Percentiles rank a stretch among this genome's conserved stretches.
These are phyloP conservation scores for Hydroisotoma schaefferi DNA, from an alignment of 2,888 invertebrate genomes.

Conservation along the genomic window DNA sequence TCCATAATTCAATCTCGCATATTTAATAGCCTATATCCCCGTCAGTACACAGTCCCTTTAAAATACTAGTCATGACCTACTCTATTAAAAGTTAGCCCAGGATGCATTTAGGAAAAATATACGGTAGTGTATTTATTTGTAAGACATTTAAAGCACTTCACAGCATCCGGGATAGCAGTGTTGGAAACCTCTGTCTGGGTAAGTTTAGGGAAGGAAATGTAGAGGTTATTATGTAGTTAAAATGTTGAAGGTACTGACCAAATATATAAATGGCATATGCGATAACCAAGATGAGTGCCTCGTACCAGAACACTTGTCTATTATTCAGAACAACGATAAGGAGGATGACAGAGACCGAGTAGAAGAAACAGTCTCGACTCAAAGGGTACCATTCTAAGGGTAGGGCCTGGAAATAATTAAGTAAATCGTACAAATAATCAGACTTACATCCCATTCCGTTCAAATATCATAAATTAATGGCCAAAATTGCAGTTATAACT, in stretches of 20 bases:
- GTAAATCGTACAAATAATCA: background rate
- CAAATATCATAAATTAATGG: background rate
- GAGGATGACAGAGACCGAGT: slow-evolving; percentile 51
- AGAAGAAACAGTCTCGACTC: slow-evolving; percentile 52
- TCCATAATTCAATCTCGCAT: too few relatives aligned
- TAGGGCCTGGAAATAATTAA: slow-evolving; percentile 63
- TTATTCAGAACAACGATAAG: slow-evolving; percentile 52
- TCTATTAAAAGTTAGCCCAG: too few relatives aligned
- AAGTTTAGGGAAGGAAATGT: background rate
- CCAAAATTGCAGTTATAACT: slow-evolving; percentile 41
- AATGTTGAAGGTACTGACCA: slow-evolving; percentile 40
- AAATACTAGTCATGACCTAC: too few relatives aligned
- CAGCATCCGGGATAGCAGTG: too few relatives aligned
- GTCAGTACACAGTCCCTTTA: too few relatives aligned
- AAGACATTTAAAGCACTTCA: too few relatives aligned
- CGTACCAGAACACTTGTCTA: slow-evolving; percentile 53
- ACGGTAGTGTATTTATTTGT: too few relatives aligned
- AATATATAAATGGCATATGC: slow-evolving; percentile 52
- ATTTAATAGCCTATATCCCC: too few relatives aligned
- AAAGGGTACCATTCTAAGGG: slow-evolving; percentile 83
- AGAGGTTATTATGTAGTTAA: background rate
- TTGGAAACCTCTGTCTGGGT: too few relatives aligned
- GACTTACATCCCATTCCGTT: background rate
- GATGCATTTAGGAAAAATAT: too few relatives aligned
- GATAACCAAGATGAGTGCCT: slow-evolving; percentile 52